Conservation (phyloP, 2,888 invertebrate genomes). For the Bimastos eiseni region DNA sequence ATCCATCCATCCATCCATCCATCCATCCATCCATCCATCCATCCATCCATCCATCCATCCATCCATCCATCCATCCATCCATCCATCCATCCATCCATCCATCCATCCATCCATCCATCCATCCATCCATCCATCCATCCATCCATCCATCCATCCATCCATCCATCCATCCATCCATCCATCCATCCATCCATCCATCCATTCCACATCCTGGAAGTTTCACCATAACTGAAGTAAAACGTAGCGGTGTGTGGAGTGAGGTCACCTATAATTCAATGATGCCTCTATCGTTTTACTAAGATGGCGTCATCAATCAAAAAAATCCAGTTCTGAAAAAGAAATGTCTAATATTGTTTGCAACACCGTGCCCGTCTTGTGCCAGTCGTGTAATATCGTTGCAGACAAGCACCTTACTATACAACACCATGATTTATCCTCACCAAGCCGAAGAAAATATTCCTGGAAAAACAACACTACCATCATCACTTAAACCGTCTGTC, state of each 20-base stretch:
- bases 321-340: neutral
- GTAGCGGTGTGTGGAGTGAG: neutral
- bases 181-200: too few species aligned
- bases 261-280: neutral
- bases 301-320: neutral
- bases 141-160: too few species aligned
- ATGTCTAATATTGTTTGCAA: neutral
- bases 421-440: neutral
- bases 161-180: too few species aligned
- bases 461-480: neutral
- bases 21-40: too few species aligned
- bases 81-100: too few species aligned
- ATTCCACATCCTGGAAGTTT: neutral
- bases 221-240: neutral
- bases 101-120: too few species aligned
- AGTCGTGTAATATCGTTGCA: neutral
- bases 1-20: too few species aligned
- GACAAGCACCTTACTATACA: neutral
- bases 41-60: too few species aligned
- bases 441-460: neutral
- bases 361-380: neutral
- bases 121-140: too few species aligned
- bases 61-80: too few species aligned
- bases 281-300: neutral
- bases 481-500: too few species aligned